Base-by-base conservation (phyloP, 2,797 vertebrate genomes). In the Lutjanus argentimaculatus region DNA sequence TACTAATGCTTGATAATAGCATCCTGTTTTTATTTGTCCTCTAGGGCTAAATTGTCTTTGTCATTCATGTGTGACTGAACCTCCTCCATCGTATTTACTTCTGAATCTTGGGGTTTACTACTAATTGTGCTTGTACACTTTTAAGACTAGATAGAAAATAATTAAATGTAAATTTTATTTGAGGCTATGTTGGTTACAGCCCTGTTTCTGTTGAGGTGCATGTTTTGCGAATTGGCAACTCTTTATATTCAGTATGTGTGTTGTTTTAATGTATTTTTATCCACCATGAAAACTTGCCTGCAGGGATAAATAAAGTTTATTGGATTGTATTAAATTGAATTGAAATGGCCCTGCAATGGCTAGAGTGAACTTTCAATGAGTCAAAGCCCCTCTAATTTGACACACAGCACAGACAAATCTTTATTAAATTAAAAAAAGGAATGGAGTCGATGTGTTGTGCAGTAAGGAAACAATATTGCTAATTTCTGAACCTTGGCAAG, bases 301-400 rank as follows among this genome's bases (percentile, higher is more conserved):
- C 81, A 82, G 89, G 86, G 87, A 89, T 92, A 83, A 92, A 92
- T 92, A 88, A 83, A 88, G 80, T 90, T 88, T 89, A 92, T 89
- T 89, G 84, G 83, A 89, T 84, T 91, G 73, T 88, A 89, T 90
- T 89, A 86, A 91, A 91, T 88, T 87, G 71, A 91, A 89, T 76
- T 85, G 70, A 88, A 91, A 90, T 88, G 88, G 78, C 78, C 75
- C 57, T 58, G 80, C 75, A 75, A 91, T 87, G 76, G 87, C 80
- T 67, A 53, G 79, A 84, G 82, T 79, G 80, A 90, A 88, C 84
- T 61, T 88, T 81, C 73, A 82, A 77, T 84, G 80, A 91, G 77
- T 83, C 83, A 88, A 81, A 80, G 72, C 52, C 21, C 22, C 40
- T 58, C 51, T 84, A 85, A 91, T 90, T 90, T 85, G 80, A 92